Evolutionary conservation across 1,140 invertebrate species (phyloP), one percentile per base, ranked within the genome.

Genomic region (Philopotamus ludificatus): DNA sequence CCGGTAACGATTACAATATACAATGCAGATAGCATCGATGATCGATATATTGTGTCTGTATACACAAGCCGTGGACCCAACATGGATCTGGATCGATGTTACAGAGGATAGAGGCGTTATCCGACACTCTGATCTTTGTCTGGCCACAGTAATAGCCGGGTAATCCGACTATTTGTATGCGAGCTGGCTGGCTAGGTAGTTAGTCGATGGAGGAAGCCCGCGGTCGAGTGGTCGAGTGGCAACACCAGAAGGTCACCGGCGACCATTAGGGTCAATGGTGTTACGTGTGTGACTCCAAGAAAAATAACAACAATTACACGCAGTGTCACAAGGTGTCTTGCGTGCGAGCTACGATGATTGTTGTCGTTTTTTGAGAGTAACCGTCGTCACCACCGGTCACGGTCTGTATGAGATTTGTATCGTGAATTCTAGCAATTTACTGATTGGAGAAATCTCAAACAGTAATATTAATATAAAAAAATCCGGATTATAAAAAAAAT

Each of bases 161-260:
- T 60, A 60, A 60, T 60, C 57, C 8, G 22, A 60, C 44, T 47
- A 60, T 60, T 60, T 60, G 42, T 60, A 60, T 60, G 57, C 57
- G 28, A 21, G 53, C 26, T 34, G 25, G 20, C 15, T 34, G 53
- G 34, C 8, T 41, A 22, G 12, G 28, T 12, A 16, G 53, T n/a
- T 25, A 22, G 26, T n/a, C 41, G 26, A 39, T 2, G 28, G 15
- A 22, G 16, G 49, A 51, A 21, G 22, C 18, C 4, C 4, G 15
- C 23, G 21, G 22, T 7, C 21, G 22, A 51, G 21, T 3, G 21
- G 9, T 51, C 16, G 44, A 4, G 9, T 18, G 7, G 2, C 2
- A 23, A 28, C 28, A 25, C 10, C 53, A 1, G 20, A 25, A 23
- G 51, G 25, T 22, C 51, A 18, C 51, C 22, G 3, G 10, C 15